Conservation (phyloP, 2,797 vertebrate genomes). For the Babyrousa celebensis region DNA sequence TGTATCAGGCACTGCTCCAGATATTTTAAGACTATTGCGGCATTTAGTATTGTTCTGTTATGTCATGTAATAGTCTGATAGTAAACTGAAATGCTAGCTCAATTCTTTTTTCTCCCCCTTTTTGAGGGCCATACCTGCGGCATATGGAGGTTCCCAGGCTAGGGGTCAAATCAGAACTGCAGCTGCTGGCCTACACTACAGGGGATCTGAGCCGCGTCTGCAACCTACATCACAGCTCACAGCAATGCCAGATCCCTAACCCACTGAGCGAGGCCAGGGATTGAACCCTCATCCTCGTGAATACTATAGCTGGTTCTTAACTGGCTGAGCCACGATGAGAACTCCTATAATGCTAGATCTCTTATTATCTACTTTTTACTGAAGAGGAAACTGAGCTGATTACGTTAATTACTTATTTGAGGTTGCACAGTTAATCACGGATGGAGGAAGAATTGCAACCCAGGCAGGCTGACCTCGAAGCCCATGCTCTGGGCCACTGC, state of each 20-base stretch:
- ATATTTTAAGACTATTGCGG: not conserved
- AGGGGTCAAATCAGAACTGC: too few relatives aligned
- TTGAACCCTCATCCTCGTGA: too few relatives aligned
- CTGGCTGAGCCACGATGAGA: too few relatives aligned
- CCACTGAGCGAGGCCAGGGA: too few relatives aligned
- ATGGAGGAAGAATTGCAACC: not conserved
- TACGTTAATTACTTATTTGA: not conserved
- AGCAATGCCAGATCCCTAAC: too few relatives aligned
- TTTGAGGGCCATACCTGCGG: too few relatives aligned
- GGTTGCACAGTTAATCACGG: not conserved
- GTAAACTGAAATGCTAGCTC: constrained; percentile 11
- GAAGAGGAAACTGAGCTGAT: constrained; percentile 17
- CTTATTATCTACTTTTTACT: constrained; percentile 41
- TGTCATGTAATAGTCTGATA: constrained; percentile 9
- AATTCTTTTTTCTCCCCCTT: too few relatives aligned
- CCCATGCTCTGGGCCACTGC: not conserved
- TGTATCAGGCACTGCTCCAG: not conserved
- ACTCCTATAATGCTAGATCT: not conserved
- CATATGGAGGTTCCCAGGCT: too few relatives aligned
- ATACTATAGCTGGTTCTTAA: too few relatives aligned
- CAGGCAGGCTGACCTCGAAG: not conserved
- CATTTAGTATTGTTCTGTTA: constrained; percentile 1
- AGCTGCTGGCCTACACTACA: too few relatives aligned
- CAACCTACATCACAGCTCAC: too few relatives aligned
- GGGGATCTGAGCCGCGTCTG: too few relatives aligned